Evolutionary conservation across 2,113 vertebrate genomes (phyloP), one percentile per base, ranked within the genome.

Genomic region (Puma concolor): DNA sequence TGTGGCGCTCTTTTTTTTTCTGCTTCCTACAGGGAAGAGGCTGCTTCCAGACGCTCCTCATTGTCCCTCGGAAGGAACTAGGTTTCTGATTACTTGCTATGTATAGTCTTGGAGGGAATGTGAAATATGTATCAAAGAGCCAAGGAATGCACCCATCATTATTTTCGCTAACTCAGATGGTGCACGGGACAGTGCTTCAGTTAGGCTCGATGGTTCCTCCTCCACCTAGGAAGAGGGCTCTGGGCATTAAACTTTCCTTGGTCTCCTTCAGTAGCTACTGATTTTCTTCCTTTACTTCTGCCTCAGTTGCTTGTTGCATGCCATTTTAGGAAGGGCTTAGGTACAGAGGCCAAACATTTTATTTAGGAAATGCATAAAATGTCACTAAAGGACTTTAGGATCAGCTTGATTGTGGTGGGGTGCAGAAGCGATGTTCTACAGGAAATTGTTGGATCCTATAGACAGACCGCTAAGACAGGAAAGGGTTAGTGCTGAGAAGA

Each of bases 21-120:
- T 27, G 72, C 82, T 89, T 44, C 0, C 0, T 17, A 0, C 9
- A 1, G 5, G 1, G 92, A 87, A 94, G 48, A 95, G 57, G 21
- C 82, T 80, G 38, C 83, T 33, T 64, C 38, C 66, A 82, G 63
- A 94, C 3, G 48, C 6, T 88, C 31, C 14, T n/a, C 60, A 21
- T 57, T 79, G 92, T 66, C 64, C 88, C 3, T 64, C 63, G 17
- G 69, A 67, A 94, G 72, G 93, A 67, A 48, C 29, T 14, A 8
- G 87, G 80, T 82, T 96, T 93, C 82, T 91, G 83, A 82, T 48
- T 95, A 69, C 72, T 95, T 54, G 93, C 93, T 64, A 44, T 81
- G 64, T 92, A 64, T 71, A 17, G 85, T 23, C 50, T 13, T 38
- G 57, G 81, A 94, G 93, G 96, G 82, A 97, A 84, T 80, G 82